phyloP scores from a whole-genome alignment of 2,797 vertebrate genomes.

The Pelobates cultripes region DNA sequence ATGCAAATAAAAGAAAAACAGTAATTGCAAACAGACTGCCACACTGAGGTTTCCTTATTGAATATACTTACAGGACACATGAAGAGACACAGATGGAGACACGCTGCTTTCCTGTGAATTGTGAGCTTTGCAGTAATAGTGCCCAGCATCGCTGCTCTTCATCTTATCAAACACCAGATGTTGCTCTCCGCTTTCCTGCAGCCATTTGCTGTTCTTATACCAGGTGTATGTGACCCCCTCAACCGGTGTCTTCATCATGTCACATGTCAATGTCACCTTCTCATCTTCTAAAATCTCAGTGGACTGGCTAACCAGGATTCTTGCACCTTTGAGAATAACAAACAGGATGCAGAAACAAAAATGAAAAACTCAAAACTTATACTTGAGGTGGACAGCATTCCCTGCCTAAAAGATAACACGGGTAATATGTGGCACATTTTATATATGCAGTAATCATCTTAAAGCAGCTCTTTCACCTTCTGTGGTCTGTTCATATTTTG shows the following conservation, averaged over 20 bases:
- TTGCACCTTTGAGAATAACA: constrained; percentile 60
- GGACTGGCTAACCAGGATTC: constrained; percentile 64
- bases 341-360: too few species aligned
- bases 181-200: background rate
- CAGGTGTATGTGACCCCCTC: constrained; percentile 61
- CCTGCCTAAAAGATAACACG: too few species aligned
- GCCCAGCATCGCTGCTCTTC: constrained; percentile 57
- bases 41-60: background rate
- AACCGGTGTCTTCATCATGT: background rate
- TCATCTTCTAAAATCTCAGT: constrained; percentile 67
- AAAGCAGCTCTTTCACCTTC: too few species aligned
- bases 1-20: background rate
- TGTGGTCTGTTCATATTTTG: too few species aligned
- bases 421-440: too few species aligned
- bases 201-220: constrained; percentile 64
- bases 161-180: constrained; percentile 55
- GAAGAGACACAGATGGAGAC: constrained; percentile 57
- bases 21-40: background rate
- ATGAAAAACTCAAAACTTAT: too few species aligned
- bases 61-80: constrained; percentile 65
- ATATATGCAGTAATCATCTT: too few species aligned
- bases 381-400: too few species aligned
- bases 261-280: constrained; percentile 65
- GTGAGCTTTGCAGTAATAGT: constrained; percentile 68
- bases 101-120: background rate